Evolutionary conservation across 2,113 vertebrate species (phyloP).

Genomic region (Festucalex cinctus): DNA sequence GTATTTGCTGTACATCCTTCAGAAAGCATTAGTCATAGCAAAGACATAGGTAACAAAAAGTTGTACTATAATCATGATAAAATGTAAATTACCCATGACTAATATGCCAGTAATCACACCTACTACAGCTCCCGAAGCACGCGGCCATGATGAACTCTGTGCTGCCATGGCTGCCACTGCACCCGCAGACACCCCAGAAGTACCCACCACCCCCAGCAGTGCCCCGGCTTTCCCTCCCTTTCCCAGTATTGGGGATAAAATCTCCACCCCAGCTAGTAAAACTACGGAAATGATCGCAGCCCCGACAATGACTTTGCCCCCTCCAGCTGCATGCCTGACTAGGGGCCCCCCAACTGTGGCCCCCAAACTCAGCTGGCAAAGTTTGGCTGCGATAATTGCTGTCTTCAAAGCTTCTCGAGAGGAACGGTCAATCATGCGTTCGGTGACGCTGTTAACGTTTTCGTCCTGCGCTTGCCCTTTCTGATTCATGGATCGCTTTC

Average conservation of each 20-base stretch:
- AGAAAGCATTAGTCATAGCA: conserved; percentile 59
- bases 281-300: conserved; percentile 36
- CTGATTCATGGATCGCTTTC: conserved; percentile 38
- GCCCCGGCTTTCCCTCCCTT: conserved; percentile 58
- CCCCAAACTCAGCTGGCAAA: conserved; percentile 63
- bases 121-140: conserved; percentile 44
- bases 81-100: conserved; percentile 48
- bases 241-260: conserved; percentile 36
- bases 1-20: neutral
- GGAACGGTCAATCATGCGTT: conserved; percentile 40
- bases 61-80: conserved; percentile 63
- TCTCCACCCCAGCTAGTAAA: conserved; percentile 37
- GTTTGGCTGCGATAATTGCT: conserved; percentile 56
- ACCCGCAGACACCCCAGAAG: conserved; percentile 58
- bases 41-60: conserved; percentile 60
- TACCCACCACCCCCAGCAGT: conserved; percentile 56
- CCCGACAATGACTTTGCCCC: conserved; percentile 49
- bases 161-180: conserved; percentile 49
- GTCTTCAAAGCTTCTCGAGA: conserved; percentile 60
- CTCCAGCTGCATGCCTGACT: conserved; percentile 33
- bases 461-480: conserved; percentile 10
- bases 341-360: conserved; percentile 58
- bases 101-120: conserved; percentile 59
- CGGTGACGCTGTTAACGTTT: conserved; percentile 31
- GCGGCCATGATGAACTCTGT: conserved; percentile 51